Percentiles rank a stretch among this genome's conserved stretches.
These are phyloP conservation scores for Drosophila kohkoa DNA, from an alignment of 1,140 invertebrate species.

Conservation along the genomic window DNA sequence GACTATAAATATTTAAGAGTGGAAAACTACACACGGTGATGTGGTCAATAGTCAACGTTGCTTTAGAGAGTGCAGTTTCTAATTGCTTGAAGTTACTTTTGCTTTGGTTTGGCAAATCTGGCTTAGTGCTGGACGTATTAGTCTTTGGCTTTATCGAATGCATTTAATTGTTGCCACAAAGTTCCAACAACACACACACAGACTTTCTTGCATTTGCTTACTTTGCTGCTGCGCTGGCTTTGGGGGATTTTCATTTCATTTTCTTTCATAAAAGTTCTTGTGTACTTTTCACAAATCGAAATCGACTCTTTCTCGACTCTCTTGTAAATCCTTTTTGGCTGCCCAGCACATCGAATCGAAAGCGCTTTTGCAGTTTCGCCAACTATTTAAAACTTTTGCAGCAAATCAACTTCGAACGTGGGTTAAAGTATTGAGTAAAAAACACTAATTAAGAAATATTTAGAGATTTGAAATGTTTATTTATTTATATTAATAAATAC, in stretches of 20 bases:
- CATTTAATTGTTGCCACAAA: slow-evolving; percentile 74
- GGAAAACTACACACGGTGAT: slow-evolving; percentile 13
- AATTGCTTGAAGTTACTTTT: slow-evolving; percentile 30
- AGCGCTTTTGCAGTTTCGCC: slow-evolving; percentile 61
- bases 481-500: background rate
- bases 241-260: slow-evolving; percentile 73
- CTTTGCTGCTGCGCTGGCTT: slow-evolving; percentile 27
- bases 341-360: slow-evolving; percentile 53
- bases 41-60: background rate
- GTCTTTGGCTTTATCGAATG: slow-evolving; percentile 25
- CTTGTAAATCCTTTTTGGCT: slow-evolving; percentile 60
- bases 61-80: slow-evolving; percentile 27
- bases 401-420: slow-evolving; percentile 28
- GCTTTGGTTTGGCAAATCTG: slow-evolving; percentile 10
- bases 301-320: slow-evolving; percentile 53
- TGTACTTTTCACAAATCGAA: slow-evolving; percentile 76
- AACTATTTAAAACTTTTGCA: slow-evolving; percentile 74
- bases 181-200: slow-evolving; percentile 28
- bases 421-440: background rate
- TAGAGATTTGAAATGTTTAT: background rate
- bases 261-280: slow-evolving; percentile 75
- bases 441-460: slow-evolving; percentile 13
- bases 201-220: slow-evolving; percentile 36
- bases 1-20: slow-evolving; percentile 37
- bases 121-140: slow-evolving; percentile 31